Evolutionary conservation across 2,797 vertebrate genomes (phyloP), one percentile per base, ranked within the genome.

Genomic region (Anas acuta): DNA sequence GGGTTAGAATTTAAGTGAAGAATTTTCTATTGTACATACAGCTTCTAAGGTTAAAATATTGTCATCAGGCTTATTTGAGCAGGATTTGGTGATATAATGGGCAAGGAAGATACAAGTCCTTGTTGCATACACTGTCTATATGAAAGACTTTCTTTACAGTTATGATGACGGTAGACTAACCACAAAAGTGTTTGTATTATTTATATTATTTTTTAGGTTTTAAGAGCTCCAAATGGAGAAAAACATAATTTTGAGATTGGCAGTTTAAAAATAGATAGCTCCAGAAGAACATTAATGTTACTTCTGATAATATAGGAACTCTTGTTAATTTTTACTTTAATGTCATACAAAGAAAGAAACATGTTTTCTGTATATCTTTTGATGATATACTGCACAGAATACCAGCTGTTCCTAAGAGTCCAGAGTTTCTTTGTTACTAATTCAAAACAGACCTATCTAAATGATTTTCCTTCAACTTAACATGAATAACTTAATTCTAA

Each of bases 251-350:
- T 85, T 80, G 76, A 81, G 13, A 17, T 9, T 18, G 9, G 4
- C 26, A 33, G 18, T 81, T 86, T 49, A 76, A 72, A 88, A 95
- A 70, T n/a, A 33, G 5, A 35, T 10, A 79, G 8, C 26, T 91
- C 33, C 77, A 47, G 32, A 72, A 81, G 74, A 95, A 67, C 41
- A 56, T 80, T 67, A 93, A 47, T 0, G 5, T 11, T 51, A 33
- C 45, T 86, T 92, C 62, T 67, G 66, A 79, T 14, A 17, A 32
- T 23, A 13, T 65, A 78, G 47, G 23, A 37, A 84, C 3, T 32
- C 83, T 47, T 90, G 57, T 60, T 91, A 69, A 60, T 56, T 73
- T 88, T 90, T 19, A 53, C 19, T 92, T 70, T 60, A 73, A 47
- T 3, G 4, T 86, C 74, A 73, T 54, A 30, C 1, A 7, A 23